Conservation (phyloP, 2,113 vertebrate genomes). For the Excalfactoria chinensis region DNA sequence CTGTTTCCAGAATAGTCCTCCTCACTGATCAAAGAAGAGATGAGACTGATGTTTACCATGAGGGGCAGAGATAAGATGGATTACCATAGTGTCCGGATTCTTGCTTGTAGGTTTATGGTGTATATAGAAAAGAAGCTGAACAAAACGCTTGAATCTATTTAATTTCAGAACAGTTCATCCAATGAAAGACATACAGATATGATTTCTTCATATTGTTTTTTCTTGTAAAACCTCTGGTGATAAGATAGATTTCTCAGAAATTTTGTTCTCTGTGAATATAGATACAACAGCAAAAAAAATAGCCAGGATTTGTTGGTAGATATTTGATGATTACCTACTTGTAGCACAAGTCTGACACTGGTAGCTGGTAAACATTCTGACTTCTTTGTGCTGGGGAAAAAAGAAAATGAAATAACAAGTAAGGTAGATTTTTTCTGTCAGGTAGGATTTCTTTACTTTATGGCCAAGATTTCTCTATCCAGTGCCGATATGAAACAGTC, state of each 20-base stretch:
- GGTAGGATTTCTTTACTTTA: background rate
- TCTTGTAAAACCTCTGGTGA: slow-evolving; percentile 1
- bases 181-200: background rate
- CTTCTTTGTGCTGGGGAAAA: background rate
- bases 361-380: slow-evolving; percentile 1
- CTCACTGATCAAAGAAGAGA: background rate
- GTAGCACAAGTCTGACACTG: background rate
- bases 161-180: background rate
- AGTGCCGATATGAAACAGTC: background rate
- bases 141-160: background rate
- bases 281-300: background rate
- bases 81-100: background rate
- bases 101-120: background rate
- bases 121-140: background rate
- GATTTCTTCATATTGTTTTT: slow-evolving; percentile 2
- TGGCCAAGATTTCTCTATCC: background rate
- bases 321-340: background rate
- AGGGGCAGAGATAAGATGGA: background rate
- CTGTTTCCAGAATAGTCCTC: background rate
- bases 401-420: background rate
- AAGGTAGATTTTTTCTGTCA: background rate
- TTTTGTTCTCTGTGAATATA: slow-evolving; percentile 4
- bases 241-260: background rate
- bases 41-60: background rate
- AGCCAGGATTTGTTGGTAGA: background rate